Conservation (phyloP, 2,113 vertebrate species). For the Eidolon helvum region DNA sequence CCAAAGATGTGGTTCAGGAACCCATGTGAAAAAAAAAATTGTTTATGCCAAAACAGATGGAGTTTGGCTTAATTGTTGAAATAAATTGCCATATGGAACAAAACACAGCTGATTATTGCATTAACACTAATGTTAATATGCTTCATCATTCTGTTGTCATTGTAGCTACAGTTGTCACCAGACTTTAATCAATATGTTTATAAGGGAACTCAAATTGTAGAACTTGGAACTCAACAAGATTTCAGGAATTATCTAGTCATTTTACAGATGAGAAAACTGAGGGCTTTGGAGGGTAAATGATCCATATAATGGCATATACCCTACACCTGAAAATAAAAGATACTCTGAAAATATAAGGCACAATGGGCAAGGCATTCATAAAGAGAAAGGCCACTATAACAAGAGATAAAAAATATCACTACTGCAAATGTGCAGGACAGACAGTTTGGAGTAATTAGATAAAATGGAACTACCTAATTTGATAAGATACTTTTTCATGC, state of each 20-base stretch:
- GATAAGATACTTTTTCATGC: neutral
- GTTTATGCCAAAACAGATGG: constrained; percentile 85
- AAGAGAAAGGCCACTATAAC: neutral
- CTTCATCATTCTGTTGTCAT: constrained; percentile 80
- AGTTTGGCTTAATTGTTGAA: constrained; percentile 83
- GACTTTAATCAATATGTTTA: constrained; percentile 79
- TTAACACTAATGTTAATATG: constrained; percentile 84
- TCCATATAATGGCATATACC: neutral
- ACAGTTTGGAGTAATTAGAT: neutral
- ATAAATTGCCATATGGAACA: constrained; percentile 85
- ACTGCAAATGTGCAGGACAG: neutral
- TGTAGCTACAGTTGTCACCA: constrained; percentile 77
- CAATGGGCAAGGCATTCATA: neutral
- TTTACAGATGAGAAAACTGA: constrained; percentile 17
- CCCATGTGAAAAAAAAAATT: constrained; percentile 68
- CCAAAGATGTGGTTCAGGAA: constrained; percentile 73
- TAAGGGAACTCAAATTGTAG: constrained; percentile 74
- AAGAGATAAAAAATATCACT: neutral
- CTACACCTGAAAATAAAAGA: neutral
- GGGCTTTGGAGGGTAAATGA: neutral
- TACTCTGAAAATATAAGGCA: neutral
- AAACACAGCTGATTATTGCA: constrained; percentile 86
- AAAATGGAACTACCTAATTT: neutral
- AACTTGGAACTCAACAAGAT: constrained; percentile 54
- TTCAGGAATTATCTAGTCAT: neutral